Evolutionary conservation across 1,140 invertebrate species (phyloP), one percentile per base, ranked within the genome.

Genomic region (Drosophila oshimai): DNA sequence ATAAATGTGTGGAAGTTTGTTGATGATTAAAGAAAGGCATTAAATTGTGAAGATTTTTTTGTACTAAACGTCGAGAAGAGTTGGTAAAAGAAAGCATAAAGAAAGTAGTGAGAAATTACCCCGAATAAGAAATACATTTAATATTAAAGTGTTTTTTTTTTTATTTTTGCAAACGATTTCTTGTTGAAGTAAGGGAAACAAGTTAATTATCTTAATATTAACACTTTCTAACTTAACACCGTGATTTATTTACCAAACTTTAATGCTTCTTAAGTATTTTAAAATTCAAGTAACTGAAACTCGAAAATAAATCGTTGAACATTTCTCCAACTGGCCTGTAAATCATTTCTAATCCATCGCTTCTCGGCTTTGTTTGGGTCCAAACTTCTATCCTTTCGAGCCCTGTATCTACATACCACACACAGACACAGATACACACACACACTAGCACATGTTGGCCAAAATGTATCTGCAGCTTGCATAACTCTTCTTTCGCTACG

Each of bases 331-430:
- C 31, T 61, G 29, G 9, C 28, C 54, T 33, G 24, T 83, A 83
- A 86, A 83, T 86, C 80, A 83, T 84, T 74, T 65, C 76, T 79
- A 83, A 83, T 83, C 80, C 78, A 78, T 79, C 44, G 69, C 49
- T 81, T 75, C 61, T 51, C 31, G 64, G 67, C 62, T 33, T 69
- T 70, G 45, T 60, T 50, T 64, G 67, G 31, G 17, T 20, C 18
- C 4, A 28, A 51, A 46, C 33, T 53, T 61, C 41, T 26, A 60
- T 64, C 57, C 55, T 39, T 64, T 26, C 33, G 20, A 41, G 33
- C 58, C 20, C 60, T 60, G 62, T 44, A 60, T 34, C 58, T 20
- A 42, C 67, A 71, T 44, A 7, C 37, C 76, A 58, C 31, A 41
- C 44, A 36, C n/a, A 47, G n/a, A n/a, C n/a, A 13, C 34, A 53